These are phyloP conservation scores for Urosaurus nigricauda DNA, from an alignment of 2,797 vertebrate species.

Conservation along the genomic window DNA sequence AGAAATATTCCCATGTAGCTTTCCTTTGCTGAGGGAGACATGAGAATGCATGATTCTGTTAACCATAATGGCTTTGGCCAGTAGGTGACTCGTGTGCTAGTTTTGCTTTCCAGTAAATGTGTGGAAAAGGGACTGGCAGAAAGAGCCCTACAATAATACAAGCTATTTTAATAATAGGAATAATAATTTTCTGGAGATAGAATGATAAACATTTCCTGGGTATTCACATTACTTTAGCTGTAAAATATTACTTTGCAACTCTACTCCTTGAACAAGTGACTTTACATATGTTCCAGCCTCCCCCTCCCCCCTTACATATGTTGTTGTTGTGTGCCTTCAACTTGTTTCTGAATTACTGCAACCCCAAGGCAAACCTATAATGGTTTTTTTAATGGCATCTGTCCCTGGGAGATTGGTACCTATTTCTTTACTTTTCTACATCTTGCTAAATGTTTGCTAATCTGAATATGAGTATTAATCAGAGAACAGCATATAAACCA, in stretches of 20 bases:
- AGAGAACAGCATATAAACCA: background rate
- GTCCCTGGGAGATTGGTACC: background rate
- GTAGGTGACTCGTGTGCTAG: background rate
- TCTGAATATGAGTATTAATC: background rate
- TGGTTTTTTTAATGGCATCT: background rate
- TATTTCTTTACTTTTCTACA: background rate
- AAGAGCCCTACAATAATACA: background rate
- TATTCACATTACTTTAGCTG: background rate
- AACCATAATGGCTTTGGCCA: constrained; percentile 23
- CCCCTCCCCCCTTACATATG: background rate
- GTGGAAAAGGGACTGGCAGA: background rate
- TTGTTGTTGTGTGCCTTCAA: no score
- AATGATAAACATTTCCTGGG: background rate
- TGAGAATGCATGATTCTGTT: constrained; percentile 22
- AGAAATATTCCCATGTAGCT: constrained; percentile 27
- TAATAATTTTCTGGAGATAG: background rate
- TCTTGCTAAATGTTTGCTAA: background rate
- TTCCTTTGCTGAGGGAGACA: constrained; percentile 40
- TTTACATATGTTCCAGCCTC: background rate
- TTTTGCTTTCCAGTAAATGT: background rate
- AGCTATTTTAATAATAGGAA: background rate
- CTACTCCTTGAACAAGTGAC: background rate
- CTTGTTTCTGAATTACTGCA: no score
- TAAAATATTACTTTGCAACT: background rate
- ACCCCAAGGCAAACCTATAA: no score